phyloP scores from a whole-genome alignment of 2,888 invertebrate genomes.

The Clusia tigrina region DNA sequence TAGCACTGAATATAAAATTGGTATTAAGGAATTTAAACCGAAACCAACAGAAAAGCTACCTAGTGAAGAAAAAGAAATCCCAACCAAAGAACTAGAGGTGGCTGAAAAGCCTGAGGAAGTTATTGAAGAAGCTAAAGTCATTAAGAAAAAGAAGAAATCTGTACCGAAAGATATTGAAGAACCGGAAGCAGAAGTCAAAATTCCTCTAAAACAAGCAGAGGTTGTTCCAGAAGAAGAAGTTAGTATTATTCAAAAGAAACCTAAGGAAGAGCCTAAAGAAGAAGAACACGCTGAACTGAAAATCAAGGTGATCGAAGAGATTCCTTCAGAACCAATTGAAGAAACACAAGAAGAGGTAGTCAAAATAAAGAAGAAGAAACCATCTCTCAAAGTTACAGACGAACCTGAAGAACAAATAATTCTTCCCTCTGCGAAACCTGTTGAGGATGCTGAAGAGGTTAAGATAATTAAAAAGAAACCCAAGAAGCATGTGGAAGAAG shows the following conservation, averaged over 20 bases:
- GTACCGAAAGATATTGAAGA: slow-evolving; percentile 9
- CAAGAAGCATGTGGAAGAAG: slow-evolving; percentile 49
- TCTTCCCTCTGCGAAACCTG: slow-evolving; percentile 37
- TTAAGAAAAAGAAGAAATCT: too few relatives aligned
- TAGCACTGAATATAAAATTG: neutral
- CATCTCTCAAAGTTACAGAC: slow-evolving; percentile 31
- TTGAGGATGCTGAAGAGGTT: slow-evolving; percentile 49
- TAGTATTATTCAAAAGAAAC: too few relatives aligned
- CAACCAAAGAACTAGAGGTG: slow-evolving; percentile 40
- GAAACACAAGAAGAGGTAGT: too few relatives aligned
- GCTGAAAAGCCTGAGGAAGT: slow-evolving; percentile 17
- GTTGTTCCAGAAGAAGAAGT: too few relatives aligned
- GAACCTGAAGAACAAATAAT: slow-evolving; percentile 35
- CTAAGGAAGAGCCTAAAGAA: too few relatives aligned
- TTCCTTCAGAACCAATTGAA: too few relatives aligned
- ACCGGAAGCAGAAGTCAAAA: slow-evolving; percentile 37
- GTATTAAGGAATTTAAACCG: slow-evolving; percentile 27
- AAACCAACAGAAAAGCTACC: slow-evolving; percentile 40
- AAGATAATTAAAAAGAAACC: slow-evolving; percentile 51
- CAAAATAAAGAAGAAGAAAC: slow-evolving; percentile 35
- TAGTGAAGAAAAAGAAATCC: slow-evolving; percentile 41
- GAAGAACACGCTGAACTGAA: too few relatives aligned
- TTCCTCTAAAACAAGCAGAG: too few relatives aligned
- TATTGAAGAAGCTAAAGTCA: slow-evolving; percentile 12
- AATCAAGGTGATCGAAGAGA: too few relatives aligned